Percentiles rank a stretch among this genome's conserved stretches.
Evolutionary conservation across 2,113 vertebrate species (phyloP).

Genomic region (Peromyscus californicus): DNA sequence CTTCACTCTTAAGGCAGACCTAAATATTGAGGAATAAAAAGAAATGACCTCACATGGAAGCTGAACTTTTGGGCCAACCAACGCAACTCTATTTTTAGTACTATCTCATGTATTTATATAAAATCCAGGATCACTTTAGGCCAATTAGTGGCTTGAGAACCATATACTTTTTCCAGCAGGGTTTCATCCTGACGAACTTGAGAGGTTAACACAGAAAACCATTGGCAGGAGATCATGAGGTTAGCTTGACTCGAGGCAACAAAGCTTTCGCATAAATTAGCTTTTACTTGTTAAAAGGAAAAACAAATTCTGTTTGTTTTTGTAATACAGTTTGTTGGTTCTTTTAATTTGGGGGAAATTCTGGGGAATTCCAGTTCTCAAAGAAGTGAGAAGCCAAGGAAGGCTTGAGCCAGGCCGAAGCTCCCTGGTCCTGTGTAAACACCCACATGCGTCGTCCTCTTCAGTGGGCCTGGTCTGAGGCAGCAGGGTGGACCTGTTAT

Average conservation of each 20-base stretch:
- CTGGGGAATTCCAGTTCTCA: constrained; percentile 73
- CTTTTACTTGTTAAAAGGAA: constrained; percentile 80
- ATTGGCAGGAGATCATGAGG: constrained; percentile 57
- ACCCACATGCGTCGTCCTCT: not conserved
- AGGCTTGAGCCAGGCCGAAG: not conserved
- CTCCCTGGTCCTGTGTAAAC: constrained; percentile 66
- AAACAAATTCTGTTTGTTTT: constrained; percentile 79
- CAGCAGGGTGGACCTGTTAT: constrained; percentile 60
- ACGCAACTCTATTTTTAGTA: constrained; percentile 81
- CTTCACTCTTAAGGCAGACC: constrained; percentile 38
- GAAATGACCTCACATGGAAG: constrained; percentile 68
- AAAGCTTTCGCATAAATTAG: constrained; percentile 79
- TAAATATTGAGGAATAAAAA: constrained; percentile 62
- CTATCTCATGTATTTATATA: constrained; percentile 79
- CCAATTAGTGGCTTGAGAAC: constrained; percentile 82
- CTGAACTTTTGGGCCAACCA: constrained; percentile 73
- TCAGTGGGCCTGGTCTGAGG: constrained; percentile 63
- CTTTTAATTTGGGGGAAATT: constrained; percentile 80
- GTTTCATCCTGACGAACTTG: constrained; percentile 75
- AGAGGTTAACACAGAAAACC: constrained; percentile 53
- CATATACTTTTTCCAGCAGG: constrained; percentile 76
- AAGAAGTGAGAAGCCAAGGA: constrained; percentile 65
- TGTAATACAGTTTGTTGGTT: constrained; percentile 77
- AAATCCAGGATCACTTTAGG: constrained; percentile 78
- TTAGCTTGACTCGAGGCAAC: constrained; percentile 69